A percentile compares a stretch with the other conserved stretches of the same genome.
Conservation (phyloP, 2,113 vertebrate genomes). For the Herpetotheres cachinnans region DNA sequence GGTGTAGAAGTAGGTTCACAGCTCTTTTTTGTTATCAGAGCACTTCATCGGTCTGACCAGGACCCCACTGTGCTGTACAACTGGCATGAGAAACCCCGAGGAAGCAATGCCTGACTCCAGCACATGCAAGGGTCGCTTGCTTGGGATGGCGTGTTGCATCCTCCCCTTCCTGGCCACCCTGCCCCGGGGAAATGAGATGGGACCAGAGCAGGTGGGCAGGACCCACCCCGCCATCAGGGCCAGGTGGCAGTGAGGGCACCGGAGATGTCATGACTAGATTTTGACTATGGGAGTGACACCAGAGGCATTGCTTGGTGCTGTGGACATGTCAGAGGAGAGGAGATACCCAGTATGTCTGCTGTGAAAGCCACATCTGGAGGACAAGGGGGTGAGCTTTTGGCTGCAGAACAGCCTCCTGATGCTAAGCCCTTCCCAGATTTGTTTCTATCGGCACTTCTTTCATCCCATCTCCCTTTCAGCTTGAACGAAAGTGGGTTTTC, state of each 20-base stretch:
- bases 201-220: background rate
- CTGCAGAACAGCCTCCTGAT: background rate
- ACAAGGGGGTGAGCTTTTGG: background rate
- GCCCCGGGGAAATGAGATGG: background rate
- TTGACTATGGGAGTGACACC: background rate
- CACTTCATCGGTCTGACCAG: background rate
- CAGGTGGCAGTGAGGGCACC: background rate
- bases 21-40: background rate
- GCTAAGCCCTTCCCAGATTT: background rate
- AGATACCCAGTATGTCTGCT: rapidly evolving
- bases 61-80: rapidly evolving
- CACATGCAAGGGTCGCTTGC: background rate
- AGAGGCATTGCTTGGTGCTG: background rate
- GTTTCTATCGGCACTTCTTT: background rate
- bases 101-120: background rate
- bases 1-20: background rate
- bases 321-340: background rate
- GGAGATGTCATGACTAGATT: rapidly evolving
- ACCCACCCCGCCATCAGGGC: background rate
- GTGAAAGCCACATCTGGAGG: background rate
- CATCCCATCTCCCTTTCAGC: background rate
- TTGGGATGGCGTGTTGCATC: rapidly evolving
- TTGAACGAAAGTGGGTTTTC: background rate
- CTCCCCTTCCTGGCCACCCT: background rate
- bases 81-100: background rate